These are phyloP conservation scores for Sicus ferrugineus DNA, from an alignment of 2,888 invertebrate genomes.

Conservation along the genomic window DNA sequence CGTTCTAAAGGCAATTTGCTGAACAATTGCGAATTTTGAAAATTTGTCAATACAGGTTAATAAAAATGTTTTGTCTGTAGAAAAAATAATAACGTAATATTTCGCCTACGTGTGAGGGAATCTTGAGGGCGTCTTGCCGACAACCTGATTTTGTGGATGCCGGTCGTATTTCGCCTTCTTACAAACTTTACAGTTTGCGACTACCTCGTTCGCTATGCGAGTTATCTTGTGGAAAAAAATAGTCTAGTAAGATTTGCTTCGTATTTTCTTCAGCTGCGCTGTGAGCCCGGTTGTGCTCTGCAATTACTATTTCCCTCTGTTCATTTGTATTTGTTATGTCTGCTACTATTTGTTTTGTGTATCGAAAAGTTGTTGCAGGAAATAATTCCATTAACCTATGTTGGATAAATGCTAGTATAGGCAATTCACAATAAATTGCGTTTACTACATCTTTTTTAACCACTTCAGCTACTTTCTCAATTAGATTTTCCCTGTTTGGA, in stretches of 20 bases:
- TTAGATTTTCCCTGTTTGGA: too few relatives aligned
- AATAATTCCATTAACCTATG: conserved; percentile 28
- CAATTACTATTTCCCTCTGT: conserved; percentile 16
- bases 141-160: conserved; percentile 39
- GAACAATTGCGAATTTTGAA: conserved; percentile 42
- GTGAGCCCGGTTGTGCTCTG: conserved; percentile 25
- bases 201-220: conserved; percentile 14
- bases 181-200: conserved; percentile 36
- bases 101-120: conserved; percentile 35
- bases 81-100: conserved; percentile 39
- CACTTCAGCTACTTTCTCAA: too few relatives aligned
- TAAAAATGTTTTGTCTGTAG: conserved; percentile 36
- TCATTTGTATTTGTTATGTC: conserved; percentile 16
- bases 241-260: conserved; percentile 41
- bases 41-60: conserved; percentile 42
- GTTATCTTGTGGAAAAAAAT: conserved; percentile 30
- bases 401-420: conserved; percentile 34
- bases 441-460: too few relatives aligned
- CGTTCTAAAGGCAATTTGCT: conserved; percentile 41
- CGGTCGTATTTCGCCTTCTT: conserved; percentile 41
- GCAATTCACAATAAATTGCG: too few relatives aligned
- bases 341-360: conserved; percentile 24
- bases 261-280: conserved; percentile 41
- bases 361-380: conserved; percentile 34
- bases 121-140: conserved; percentile 36